phyloP scores from a whole-genome alignment of 1,140 invertebrate genomes.

The Drosophila saltans region DNA sequence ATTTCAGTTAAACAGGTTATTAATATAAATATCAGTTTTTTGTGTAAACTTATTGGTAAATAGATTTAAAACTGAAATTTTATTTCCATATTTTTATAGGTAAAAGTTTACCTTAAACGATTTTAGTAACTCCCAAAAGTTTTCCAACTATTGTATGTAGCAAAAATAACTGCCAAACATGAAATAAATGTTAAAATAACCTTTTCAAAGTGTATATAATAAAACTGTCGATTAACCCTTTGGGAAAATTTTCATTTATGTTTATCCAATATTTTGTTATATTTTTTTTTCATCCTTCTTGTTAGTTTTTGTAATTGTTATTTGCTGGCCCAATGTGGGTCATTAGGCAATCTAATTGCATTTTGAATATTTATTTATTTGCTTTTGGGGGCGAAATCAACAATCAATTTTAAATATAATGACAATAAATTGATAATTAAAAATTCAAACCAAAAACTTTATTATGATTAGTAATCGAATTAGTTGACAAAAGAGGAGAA shows the following conservation, averaged over 20 bases:
- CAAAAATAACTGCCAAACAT: too few relatives aligned
- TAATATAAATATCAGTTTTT: too few relatives aligned
- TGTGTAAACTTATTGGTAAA: too few relatives aligned
- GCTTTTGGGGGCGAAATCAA: slow-evolving; percentile 41
- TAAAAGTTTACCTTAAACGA: too few relatives aligned
- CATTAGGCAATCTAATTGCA: slow-evolving; percentile 71
- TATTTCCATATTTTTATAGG: too few relatives aligned
- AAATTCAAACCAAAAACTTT: slow-evolving; percentile 12
- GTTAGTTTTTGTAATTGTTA: slow-evolving; percentile 20
- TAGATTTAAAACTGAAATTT: too few relatives aligned
- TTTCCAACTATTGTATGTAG: too few relatives aligned
- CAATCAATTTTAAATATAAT: slow-evolving; percentile 69
- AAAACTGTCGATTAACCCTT: slow-evolving; percentile 44
- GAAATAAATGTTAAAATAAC: neutral
- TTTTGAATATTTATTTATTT: slow-evolving; percentile 59
- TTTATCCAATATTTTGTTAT: neutral
- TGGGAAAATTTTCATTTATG: slow-evolving; percentile 9
- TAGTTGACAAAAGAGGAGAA: neutral
- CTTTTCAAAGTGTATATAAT: neutral
- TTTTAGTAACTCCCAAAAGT: too few relatives aligned
- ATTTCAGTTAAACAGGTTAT: too few relatives aligned
- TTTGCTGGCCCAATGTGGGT: slow-evolving; percentile 52
- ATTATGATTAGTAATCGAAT: slow-evolving; percentile 7
- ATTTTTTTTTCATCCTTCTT: neutral
- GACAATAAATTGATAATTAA: slow-evolving; percentile 50